Evolutionary conservation across 2,888 invertebrate species (phyloP), one percentile per base, ranked within the genome.

Genomic region (Malthinus flaveolus): DNA sequence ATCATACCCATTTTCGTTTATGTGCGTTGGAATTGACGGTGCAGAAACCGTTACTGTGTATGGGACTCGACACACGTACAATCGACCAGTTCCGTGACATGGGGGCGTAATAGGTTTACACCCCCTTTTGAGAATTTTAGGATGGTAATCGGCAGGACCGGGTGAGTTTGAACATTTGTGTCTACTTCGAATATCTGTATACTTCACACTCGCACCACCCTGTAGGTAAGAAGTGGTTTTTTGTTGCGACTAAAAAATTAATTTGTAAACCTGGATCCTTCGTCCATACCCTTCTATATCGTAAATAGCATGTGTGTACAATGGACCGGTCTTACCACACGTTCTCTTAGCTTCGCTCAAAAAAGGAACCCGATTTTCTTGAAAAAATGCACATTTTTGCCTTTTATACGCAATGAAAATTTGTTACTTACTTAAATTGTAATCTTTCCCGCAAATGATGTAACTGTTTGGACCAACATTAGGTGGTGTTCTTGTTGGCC

Each of bases 1-100:
- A 39, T 67, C 64, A 54, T 78, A 81, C 23, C 76, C 77, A 65
- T 76, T 73, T 58, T 69, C 71, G 60, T 75, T 71, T 3, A 68
- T 49, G 46, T 66, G 63, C 0, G 75, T 70, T 0, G 78, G 77
- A 36, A 78, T 68, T 1, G 76, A 75, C 8, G 76, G 75, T 1
- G 68, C 72, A 35, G 55, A 55, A 3, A 64, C 66, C 7, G 62
- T 46, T 4, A 57, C 8, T 1, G 63, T 63, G 44, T 68, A 74
- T 0, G 73, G 73, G 3, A 73, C 71, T 31, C 64, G 65, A 47
- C 76, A 75, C 1, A 70, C 56, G 48, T 73, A 76, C 37, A 75
- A 48, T 52, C 67, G 73, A n/a, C 74, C 72, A 49, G 61, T 69
- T 5, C 68, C 68, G 8, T 56, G 63, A 36, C 59, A 57, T 9